A percentile compares a stretch with the other conserved stretches of the same genome.
phyloP scores from a whole-genome alignment of 2,888 invertebrate genomes.

The Drosophila flavopinicola region DNA sequence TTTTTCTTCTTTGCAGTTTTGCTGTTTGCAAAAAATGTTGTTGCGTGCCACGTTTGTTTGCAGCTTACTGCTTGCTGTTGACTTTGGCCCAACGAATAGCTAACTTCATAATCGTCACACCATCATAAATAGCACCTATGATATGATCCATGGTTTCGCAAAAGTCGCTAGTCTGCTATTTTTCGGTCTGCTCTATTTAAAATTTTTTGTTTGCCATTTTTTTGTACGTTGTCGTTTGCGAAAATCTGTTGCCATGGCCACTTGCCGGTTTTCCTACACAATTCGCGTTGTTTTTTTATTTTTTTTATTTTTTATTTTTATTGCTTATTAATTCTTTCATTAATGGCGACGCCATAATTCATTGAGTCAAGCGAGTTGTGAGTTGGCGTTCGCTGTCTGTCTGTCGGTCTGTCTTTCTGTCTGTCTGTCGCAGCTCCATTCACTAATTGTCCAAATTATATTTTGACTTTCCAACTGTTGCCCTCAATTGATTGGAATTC shows the following conservation, averaged over 20 bases:
- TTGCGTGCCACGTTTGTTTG: slow-evolving; percentile 46
- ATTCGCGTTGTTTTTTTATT: slow-evolving; percentile 50
- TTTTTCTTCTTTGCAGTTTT: slow-evolving; percentile 19
- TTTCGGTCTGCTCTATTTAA: slow-evolving; percentile 43
- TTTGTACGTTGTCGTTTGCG: slow-evolving; percentile 52
- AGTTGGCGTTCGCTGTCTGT: slow-evolving; percentile 40
- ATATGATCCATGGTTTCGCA: slow-evolving; percentile 57
- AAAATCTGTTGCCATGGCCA: slow-evolving; percentile 65
- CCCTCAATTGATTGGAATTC: slow-evolving; percentile 56
- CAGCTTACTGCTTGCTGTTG: background rate
- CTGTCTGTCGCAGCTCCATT: slow-evolving; percentile 13
- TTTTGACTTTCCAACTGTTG: slow-evolving; percentile 42
- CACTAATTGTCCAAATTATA: slow-evolving; percentile 63
- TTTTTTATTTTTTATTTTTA: slow-evolving; percentile 36
- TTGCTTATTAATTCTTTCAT: slow-evolving; percentile 62
- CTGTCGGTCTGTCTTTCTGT: slow-evolving; percentile 22
- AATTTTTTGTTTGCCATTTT: slow-evolving; percentile 20
- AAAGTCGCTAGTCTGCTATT: slow-evolving; percentile 36
- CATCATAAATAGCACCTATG: slow-evolving; percentile 35
- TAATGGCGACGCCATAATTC: slow-evolving; percentile 66
- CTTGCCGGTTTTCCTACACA: slow-evolving; percentile 74
- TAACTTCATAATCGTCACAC: slow-evolving; percentile 37
- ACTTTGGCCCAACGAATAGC: slow-evolving; percentile 21
- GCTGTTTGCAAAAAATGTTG: slow-evolving; percentile 38
- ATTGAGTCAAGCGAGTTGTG: slow-evolving; percentile 55